Base-by-base conservation (phyloP, 2,888 invertebrate species). In the Petrolisthes manimaculis region DNA sequence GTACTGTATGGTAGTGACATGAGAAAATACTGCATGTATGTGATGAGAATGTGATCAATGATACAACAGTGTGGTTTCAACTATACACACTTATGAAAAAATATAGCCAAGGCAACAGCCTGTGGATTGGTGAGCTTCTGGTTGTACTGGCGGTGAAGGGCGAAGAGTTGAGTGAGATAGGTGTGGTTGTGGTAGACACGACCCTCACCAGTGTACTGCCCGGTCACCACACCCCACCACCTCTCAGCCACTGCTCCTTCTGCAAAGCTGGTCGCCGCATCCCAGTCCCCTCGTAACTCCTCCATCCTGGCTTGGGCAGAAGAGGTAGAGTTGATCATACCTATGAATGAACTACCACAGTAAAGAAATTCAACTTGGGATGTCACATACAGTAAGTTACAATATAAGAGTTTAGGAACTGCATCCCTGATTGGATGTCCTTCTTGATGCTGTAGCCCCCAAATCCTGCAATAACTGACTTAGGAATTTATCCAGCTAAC, bases 1-100 rank as follows among this genome's bases (percentile, higher is more conserved):
- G 67, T 18, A 67, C 14, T 3, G 8, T 8, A 71, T 24, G 37
- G 37, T 37, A 2, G 37, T 37, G 37, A 37, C 37, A 37, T 37
- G 37, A 37, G 2, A 37, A 37, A 37, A 37, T 9, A 18, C 67
- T 67, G 69, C 37, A 77, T 37, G 12, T 24, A 77, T 37, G 54
- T 51, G 14, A 54, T 77, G 24, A 24, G 75, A n/a, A 12, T 75
- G 51, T 5, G 53, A 37, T 37, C 51, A 55, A 21, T 12, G 37
- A 37, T 37, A 37, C 37, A 37, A 37, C 37, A 37, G 37, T 37
- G 37, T 37, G 37, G 8, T 67, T 14, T 55, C 18, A 12, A 86
- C 84, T 77, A 86, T 77, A 93, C 94, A 93, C 93, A 95, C 95
- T 95, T 94, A 91, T 94, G 94, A 92, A 95, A 95, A 91, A 94